phyloP scores from a whole-genome alignment of 2,113 vertebrate species.

The Scartelaos histophorus region DNA sequence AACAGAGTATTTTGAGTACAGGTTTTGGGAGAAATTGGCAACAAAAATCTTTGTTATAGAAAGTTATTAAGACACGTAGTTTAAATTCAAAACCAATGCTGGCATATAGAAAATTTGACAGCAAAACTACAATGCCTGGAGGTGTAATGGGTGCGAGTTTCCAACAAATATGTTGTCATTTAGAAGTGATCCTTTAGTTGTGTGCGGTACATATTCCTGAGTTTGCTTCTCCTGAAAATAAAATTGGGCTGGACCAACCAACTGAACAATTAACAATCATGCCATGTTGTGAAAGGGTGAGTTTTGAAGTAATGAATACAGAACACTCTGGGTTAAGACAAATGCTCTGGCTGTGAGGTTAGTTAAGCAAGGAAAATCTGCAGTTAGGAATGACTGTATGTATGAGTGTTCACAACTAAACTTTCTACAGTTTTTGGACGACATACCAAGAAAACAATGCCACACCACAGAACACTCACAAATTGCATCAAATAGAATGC shows the following conservation, averaged over 20 bases:
- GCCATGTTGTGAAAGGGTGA: conserved; percentile 23
- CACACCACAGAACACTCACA: conserved; percentile 67
- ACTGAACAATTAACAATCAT: conserved; percentile 56
- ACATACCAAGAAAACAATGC: conserved; percentile 57
- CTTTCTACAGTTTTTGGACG: conserved; percentile 66
- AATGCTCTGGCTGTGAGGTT: conserved; percentile 45
- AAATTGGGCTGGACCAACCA: conserved; percentile 39
- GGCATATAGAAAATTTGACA: conserved; percentile 18
- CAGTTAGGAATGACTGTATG: conserved; percentile 49
- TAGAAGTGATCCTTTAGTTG: conserved; percentile 50
- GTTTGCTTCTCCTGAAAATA: conserved; percentile 68
- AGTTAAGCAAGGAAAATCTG: conserved; percentile 38
- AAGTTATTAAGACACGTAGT: conserved; percentile 18
- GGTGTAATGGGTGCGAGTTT: conserved; percentile 11
- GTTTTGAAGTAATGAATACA: conserved; percentile 8
- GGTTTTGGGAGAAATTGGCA: conserved; percentile 7
- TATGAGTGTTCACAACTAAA: conserved; percentile 56
- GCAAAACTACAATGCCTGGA: conserved; percentile 24
- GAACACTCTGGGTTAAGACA: conserved; percentile 27
- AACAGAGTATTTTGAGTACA: conserved; percentile 29
- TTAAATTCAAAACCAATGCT: neutral
- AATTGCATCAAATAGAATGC: conserved; percentile 67
- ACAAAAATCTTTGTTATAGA: conserved; percentile 11
- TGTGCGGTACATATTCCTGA: conserved; percentile 76
- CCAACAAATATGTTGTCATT: conserved; percentile 22